Conservation (phyloP, 2,797 vertebrate species). For the Danio albolineatus region DNA sequence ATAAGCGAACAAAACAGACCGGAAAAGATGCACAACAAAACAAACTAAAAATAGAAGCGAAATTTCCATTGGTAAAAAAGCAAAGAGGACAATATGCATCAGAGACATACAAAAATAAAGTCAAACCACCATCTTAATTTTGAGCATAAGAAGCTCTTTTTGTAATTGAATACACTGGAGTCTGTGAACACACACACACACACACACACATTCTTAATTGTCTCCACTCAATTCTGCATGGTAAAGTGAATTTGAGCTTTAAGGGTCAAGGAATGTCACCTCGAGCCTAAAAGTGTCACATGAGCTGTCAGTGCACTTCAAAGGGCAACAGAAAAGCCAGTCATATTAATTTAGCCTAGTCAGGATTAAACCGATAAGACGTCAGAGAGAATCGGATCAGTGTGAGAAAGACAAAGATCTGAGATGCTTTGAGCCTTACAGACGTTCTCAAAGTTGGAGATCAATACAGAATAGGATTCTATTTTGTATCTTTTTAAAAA, state of each 20-base stretch:
- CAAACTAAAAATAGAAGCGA: constrained; percentile 8
- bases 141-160: constrained; percentile 5
- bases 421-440: not conserved
- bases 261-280: not conserved
- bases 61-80: not conserved
- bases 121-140: constrained; percentile 8
- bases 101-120: not conserved
- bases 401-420: not conserved
- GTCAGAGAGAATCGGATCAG: not conserved
- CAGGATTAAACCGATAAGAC: constrained; percentile 13
- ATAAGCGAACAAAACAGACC: not conserved
- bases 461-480: not conserved
- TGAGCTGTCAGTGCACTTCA: constrained; percentile 2
- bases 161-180: constrained; percentile 8
- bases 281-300: not conserved
- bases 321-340: constrained; percentile 15
- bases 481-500: no score
- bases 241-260: constrained; percentile 2
- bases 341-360: not conserved
- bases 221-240: constrained; percentile 1
- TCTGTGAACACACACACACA: not conserved
- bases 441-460: constrained; percentile 2
- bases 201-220: not conserved
- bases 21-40: no score
- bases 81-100: no score